Base-by-base conservation (phyloP, 2,113 vertebrate genomes). In the Stegostoma tigrinum region DNA sequence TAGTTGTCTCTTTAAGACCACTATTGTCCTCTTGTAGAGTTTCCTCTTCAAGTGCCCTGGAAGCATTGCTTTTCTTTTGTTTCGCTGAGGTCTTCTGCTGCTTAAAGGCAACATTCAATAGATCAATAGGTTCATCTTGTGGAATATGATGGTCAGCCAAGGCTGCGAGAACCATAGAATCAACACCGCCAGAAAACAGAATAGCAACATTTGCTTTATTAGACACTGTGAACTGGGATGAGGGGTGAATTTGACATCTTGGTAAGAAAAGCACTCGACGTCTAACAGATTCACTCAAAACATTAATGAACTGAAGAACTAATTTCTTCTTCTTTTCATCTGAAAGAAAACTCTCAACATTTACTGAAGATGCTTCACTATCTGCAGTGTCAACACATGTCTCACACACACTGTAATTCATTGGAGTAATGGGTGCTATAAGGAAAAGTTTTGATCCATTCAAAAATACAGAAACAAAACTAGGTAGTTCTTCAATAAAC, bases 101-200 rank as follows among this genome's bases (percentile, higher is more conserved):
- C 97, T 97, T 96, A 96, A 99, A 99, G 34, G 99, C 99, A 23
- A 99, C 99, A 17, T 99, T 99, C 38, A 99, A 98, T 95, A 99
- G 98, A 96, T 99, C 99, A 95, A 99, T 98, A 0, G 98, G 97
- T 96, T 98, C 98, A 2, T 97, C 97, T 66, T 95, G 23, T 95
- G 99, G 98, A 68, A 98, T 78, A 1, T 99, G 98, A 12, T 95
- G 98, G 96, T 99, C 98, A 91, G 98, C 98, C 95, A 99, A 97
- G 4, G 97, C 96, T 45, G 99, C 98, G 87, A 99, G 96, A 95
- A 99, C 97, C 98, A 99, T 98, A 0, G 99, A 99, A 96, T 99
- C 99, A 34, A 99, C 96, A 0, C 99, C 99, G 86, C 99, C 99
- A 70, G 99, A 99, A 96, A 99, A 99, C 0, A 99, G 98, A 52